Conservation (phyloP, 2,113 vertebrate species). For the Scatophagus argus region DNA sequence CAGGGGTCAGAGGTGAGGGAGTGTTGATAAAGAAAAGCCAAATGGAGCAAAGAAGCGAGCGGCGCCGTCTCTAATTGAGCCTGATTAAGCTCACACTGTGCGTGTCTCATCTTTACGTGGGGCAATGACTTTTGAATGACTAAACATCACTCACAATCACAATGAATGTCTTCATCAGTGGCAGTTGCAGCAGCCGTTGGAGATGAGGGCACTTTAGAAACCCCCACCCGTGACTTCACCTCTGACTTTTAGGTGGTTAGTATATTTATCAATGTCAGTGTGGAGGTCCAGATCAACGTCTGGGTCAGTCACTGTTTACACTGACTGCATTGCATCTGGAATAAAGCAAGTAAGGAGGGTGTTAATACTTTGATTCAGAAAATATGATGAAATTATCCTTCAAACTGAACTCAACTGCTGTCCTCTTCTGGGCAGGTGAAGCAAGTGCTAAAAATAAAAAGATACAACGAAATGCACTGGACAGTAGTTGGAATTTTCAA, state of each 20-base stretch:
- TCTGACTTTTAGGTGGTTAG: constrained; percentile 36
- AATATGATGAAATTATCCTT: neutral
- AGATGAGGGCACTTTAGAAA: constrained; percentile 8
- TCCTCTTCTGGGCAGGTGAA: constrained; percentile 70
- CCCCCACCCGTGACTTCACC: constrained; percentile 2
- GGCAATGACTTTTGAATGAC: constrained; percentile 59
- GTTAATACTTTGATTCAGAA: neutral
- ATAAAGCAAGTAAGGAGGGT: neutral
- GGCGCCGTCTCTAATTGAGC: constrained; percentile 62
- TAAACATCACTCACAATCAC: constrained; percentile 42
- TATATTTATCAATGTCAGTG: constrained; percentile 58
- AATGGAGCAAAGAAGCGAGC: constrained; percentile 51
- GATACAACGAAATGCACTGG: neutral
- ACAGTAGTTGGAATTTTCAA: neutral
- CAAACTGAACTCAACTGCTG: constrained; percentile 3
- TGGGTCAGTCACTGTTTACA: constrained; percentile 12
- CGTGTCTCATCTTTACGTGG: constrained; percentile 52
- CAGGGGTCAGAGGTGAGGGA: constrained; percentile 72
- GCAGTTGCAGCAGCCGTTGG: constrained; percentile 8
- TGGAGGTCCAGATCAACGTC: constrained; percentile 9
- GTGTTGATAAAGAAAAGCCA: constrained; percentile 62
- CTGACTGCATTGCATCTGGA: neutral
- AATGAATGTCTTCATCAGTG: constrained; percentile 65
- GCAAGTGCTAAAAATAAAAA: constrained; percentile 2
- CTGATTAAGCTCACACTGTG: constrained; percentile 70